Conservation (phyloP, 2,797 vertebrate genomes). For the Serranus cabrilla region DNA sequence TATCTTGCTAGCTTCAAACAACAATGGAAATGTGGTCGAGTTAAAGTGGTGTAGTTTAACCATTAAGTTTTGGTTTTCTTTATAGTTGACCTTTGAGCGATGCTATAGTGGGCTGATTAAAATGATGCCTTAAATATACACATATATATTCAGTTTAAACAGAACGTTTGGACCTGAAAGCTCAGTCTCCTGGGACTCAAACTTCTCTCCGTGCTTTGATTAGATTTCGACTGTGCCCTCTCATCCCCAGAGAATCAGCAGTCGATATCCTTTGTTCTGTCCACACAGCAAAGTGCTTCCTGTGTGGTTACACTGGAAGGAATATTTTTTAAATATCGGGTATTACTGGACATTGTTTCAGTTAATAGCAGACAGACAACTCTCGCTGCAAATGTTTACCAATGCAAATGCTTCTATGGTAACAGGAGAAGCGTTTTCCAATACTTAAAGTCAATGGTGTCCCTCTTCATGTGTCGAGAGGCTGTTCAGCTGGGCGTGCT, state of each 20-base stretch:
- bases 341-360: constrained; percentile 7
- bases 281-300: constrained; percentile 46
- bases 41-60: too few species aligned
- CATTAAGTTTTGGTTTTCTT: too few species aligned
- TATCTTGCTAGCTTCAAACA: too few species aligned
- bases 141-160: constrained; percentile 2
- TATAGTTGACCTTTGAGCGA: too few species aligned
- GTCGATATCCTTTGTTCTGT: constrained; percentile 33
- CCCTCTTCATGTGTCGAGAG: constrained; percentile 41
- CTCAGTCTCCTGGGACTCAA: neutral
- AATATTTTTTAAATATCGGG: neutral
- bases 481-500: constrained; percentile 48
- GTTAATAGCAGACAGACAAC: constrained; percentile 14
- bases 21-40: too few species aligned
- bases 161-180: constrained; percentile 38
- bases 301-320: constrained; percentile 17
- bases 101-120: too few species aligned
- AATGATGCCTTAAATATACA: too few species aligned
- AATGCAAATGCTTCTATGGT: constrained; percentile 47
- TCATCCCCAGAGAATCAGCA: constrained; percentile 12
- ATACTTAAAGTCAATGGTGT: constrained; percentile 33
- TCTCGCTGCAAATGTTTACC: constrained; percentile 35
- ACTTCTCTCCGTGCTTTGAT: constrained; percentile 42
- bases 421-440: constrained; percentile 35
- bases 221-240: constrained; percentile 28